These are phyloP conservation scores for Drosophila saltans DNA, from an alignment of 1,140 invertebrate genomes.

Conservation along the genomic window DNA sequence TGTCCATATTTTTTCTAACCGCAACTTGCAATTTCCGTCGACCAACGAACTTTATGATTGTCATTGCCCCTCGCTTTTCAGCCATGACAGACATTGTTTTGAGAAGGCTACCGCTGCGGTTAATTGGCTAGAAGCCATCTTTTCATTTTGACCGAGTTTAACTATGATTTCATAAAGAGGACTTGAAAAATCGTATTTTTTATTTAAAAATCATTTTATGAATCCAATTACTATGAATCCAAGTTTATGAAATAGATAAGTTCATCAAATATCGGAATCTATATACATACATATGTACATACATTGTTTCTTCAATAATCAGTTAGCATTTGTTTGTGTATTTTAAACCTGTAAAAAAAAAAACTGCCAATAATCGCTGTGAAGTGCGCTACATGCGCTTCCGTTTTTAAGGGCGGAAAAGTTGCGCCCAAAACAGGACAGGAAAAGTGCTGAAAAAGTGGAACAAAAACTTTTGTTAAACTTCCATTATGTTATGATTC, in stretches of 20 bases:
- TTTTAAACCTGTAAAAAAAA: constrained; percentile 56
- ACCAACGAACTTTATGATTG: constrained; percentile 76
- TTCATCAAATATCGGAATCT: constrained; percentile 37
- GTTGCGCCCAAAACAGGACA: constrained; percentile 54
- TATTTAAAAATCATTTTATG: background rate
- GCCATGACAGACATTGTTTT: constrained; percentile 47
- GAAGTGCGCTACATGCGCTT: constrained; percentile 69
- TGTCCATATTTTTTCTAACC: constrained; percentile 43
- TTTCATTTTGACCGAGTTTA: constrained; percentile 57
- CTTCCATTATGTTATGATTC: constrained; percentile 59
- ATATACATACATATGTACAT: background rate
- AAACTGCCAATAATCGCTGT: constrained; percentile 26
- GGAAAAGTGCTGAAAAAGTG: constrained; percentile 30
- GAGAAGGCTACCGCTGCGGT: constrained; percentile 33
- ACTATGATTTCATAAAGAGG: constrained; percentile 57
- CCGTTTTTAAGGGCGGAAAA: constrained; percentile 49
- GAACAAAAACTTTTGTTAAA: constrained; percentile 69
- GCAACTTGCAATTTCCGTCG: constrained; percentile 76
- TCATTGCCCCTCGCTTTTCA: constrained; percentile 42
- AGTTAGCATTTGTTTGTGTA: constrained; percentile 71
- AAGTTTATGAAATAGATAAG: constrained; percentile 34
- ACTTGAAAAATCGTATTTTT: background rate
- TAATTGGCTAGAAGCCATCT: constrained; percentile 64
- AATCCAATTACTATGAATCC: constrained; percentile 41
- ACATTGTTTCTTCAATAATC: constrained; percentile 48